These are phyloP conservation scores for Etheostoma spectabile DNA, from an alignment of 2,113 vertebrate genomes.

Conservation along the genomic window DNA sequence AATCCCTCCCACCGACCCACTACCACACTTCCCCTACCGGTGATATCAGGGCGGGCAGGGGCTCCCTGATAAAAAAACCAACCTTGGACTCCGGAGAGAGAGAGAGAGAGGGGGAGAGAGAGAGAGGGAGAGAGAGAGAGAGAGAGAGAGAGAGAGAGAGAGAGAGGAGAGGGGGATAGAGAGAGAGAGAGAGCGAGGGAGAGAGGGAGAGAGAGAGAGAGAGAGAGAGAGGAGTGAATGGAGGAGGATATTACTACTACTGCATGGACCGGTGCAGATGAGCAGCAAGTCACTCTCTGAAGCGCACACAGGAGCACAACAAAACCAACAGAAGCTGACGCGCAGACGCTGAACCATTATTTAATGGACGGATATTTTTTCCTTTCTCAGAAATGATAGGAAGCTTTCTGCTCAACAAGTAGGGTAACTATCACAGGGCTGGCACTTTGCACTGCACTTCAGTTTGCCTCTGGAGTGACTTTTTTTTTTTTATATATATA, in stretches of 20 bases:
- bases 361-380: conserved; percentile 54
- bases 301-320: conserved; percentile 62
- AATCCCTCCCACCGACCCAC: background rate
- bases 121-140: conserved; percentile 42
- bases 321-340: conserved; percentile 67
- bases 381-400: conserved; percentile 34
- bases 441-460: conserved; percentile 51
- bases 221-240: conserved; percentile 65
- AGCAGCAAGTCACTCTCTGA: conserved; percentile 66
- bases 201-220: conserved; percentile 44
- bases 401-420: conserved; percentile 38
- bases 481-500: conserved; percentile 18
- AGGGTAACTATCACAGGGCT: conserved; percentile 27
- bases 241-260: conserved; percentile 74
- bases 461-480: conserved; percentile 49
- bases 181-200: conserved; percentile 40
- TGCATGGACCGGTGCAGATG: conserved; percentile 74
- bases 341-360: conserved; percentile 55
- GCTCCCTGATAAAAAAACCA: conserved; percentile 68
- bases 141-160: conserved; percentile 44
- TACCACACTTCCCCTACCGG: conserved; percentile 64
- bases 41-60: conserved; percentile 81
- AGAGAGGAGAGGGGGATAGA: conserved; percentile 44
- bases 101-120: conserved; percentile 49
- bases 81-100: conserved; percentile 69